These are phyloP conservation scores for Spermophilus dauricus DNA, from an alignment of 2,113 vertebrate genomes.

Conservation along the genomic window DNA sequence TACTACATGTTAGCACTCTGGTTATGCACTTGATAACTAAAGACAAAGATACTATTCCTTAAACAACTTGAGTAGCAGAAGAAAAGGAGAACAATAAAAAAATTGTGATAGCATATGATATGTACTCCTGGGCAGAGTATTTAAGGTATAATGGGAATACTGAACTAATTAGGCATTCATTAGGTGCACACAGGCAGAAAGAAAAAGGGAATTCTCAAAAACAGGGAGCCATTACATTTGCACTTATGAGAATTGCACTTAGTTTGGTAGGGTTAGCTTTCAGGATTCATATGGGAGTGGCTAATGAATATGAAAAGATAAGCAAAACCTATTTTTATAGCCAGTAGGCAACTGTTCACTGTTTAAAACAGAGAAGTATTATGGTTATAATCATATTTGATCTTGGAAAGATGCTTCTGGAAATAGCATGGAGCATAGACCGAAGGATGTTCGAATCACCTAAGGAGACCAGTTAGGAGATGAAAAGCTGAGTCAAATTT, in stretches of 20 bases:
- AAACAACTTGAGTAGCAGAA: conserved; percentile 15
- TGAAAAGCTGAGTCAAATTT: background rate
- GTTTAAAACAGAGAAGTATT: conserved; percentile 2
- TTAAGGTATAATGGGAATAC: conserved; percentile 53
- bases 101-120: background rate
- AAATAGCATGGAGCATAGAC: background rate
- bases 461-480: background rate
- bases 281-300: background rate
- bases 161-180: conserved; percentile 55
- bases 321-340: background rate
- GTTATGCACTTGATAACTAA: background rate
- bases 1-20: conserved; percentile 38
- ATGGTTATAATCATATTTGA: background rate
- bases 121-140: background rate
- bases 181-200: conserved; percentile 8
- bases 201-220: conserved; percentile 55
- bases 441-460: background rate
- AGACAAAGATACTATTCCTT: conserved; percentile 23
- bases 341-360: background rate
- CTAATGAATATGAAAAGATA: background rate
- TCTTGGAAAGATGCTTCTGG: conserved; percentile 23
- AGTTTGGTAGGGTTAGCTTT: conserved; percentile 38
- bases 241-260: background rate
- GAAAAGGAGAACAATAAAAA: background rate
- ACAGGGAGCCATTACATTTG: background rate